Percentiles rank a stretch among this genome's conserved stretches.
phyloP scores from a whole-genome alignment of 92 coral and sea anemone species.

The Umimayanthus kanabou region DNA sequence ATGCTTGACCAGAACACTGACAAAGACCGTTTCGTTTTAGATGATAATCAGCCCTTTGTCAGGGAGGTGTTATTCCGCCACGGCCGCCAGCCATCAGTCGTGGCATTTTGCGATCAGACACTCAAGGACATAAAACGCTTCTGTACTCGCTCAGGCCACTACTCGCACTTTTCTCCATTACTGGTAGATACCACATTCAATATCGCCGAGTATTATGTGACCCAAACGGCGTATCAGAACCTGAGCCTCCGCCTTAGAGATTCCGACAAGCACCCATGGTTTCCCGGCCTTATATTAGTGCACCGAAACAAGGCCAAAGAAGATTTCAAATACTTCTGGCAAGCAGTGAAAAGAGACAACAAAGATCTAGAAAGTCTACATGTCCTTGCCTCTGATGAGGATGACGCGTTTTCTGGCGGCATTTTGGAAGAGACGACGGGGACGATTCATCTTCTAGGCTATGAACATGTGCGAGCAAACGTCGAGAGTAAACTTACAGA shows the following conservation, averaged over 20 bases:
- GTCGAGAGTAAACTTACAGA: slow-evolving; percentile 48
- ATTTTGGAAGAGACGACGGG: slow-evolving; percentile 50
- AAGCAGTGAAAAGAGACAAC: slow-evolving; percentile 51
- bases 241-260: slow-evolving; percentile 24
- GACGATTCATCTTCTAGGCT: slow-evolving; percentile 56
- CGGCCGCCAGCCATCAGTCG: slow-evolving; percentile 54
- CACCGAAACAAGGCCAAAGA: slow-evolving; percentile 53
- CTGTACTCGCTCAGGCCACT: slow-evolving; percentile 22
- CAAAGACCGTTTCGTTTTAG: slow-evolving; percentile 29
- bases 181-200: slow-evolving; percentile 45
- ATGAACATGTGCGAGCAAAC: slow-evolving; percentile 52
- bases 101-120: slow-evolving; percentile 45
- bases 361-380: slow-evolving; percentile 25
- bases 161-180: slow-evolving; percentile 24
- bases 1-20: slow-evolving; percentile 41
- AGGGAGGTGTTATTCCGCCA: slow-evolving; percentile 43
- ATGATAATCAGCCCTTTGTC: slow-evolving; percentile 41
- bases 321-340: slow-evolving; percentile 56
- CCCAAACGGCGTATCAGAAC: slow-evolving; percentile 44
- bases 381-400: slow-evolving; percentile 49
- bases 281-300: slow-evolving; percentile 53
- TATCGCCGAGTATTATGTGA: slow-evolving; percentile 39
- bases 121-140: slow-evolving; percentile 34
- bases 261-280: slow-evolving; percentile 46
- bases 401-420: slow-evolving; percentile 44